Base-by-base conservation (phyloP, 2,797 vertebrate genomes). In the Ceryle rudis region DNA sequence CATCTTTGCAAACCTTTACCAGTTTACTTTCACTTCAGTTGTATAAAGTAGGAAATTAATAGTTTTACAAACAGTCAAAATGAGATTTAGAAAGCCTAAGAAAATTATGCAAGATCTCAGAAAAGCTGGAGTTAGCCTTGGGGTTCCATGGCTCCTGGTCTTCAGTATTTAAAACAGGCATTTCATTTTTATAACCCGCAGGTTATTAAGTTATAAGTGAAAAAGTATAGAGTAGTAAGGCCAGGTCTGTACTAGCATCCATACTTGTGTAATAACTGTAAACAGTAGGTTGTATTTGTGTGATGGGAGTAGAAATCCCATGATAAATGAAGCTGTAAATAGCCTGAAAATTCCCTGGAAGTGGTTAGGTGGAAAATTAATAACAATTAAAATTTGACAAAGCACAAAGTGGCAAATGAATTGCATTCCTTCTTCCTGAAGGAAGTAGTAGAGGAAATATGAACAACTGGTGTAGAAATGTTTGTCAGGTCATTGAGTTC, bases 311-410 rank as follows among this genome's bases (percentile, higher is more conserved):
- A 90, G 75, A 97, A 93, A 85, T 79, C 78, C 80, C 90, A 54
- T 94, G 93, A 94, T 94, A 93, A 96, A 97, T 97, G 95, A 92
- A 95, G 67, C 39, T 77, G 70, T 73, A 96, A 95, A 90, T 64
- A 95, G 44, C 60, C 78, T 95, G 90, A 95, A 97, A 67, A 86
- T 93, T 95, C 80, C 49, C 91, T 95, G 80, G 82, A 91, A 80
- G 47, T 91, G 60, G 46, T 71, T 95, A 73, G 52, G 66, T 90
- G 47, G 57, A 90, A 95, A 95, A 97, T 97, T 95, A 96, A 96
- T 95, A 95, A 95, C 88, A 96, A 96, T 97, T 97, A 96, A 77
- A 86, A 73, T 92, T 54, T 95, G 86, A 95, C 89, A 94, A 91
- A 86, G 52, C 81, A 78, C 81, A 77, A 77, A 90, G 83, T 69